Base-by-base conservation (phyloP, 2,113 vertebrate species). In the Catharus fuscescens region DNA sequence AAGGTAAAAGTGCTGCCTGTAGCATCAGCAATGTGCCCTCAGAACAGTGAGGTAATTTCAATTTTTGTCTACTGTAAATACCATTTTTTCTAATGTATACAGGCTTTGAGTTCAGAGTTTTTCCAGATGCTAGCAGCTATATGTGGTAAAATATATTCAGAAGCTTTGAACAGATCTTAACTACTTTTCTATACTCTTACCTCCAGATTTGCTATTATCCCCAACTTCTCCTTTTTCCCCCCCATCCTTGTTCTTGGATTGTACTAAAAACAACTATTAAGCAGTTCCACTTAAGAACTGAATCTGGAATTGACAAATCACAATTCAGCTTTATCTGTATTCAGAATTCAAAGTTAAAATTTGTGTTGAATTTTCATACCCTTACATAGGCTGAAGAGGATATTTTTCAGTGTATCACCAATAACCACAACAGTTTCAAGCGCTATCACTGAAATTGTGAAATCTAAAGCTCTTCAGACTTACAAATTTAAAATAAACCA, bases 281-380 rank as follows among this genome's bases (percentile, higher is more conserved):
- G 50, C 80, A 45, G 60, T 82, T 92, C 31, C n/a, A n/a, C 20
- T 26, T 45, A 77, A 83, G 65, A 76, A 32, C 2, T 52, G 14
- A 34, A 73, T 53, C 34, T 48, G 14, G 24, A 65, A 57, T 5
- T 48, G 24, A 60, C 8, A 38, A 69, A 64, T 6, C 5, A 18
- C 6, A 47, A 14, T 18, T 28, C 5, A 13, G 40, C 12, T 80
- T 79, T 7, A 42, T 26, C 20, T 3, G 2, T 32, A 50, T 17
- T 69, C 31, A 80, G 45, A 77, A 56, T 1, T 69, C 18, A 5
- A 64, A 59, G 17, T 26, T 56, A 45, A 79, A 82, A 64, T 15
- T 32, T 0, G 0, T n/a, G 14, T 18, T 38, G 23, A 56, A 23
- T 1, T 2, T 42, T 72, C 44, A 36, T 23, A 64, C 12, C 21